Conservation (phyloP, 2,797 vertebrate species). For the Malurus splendens region DNA sequence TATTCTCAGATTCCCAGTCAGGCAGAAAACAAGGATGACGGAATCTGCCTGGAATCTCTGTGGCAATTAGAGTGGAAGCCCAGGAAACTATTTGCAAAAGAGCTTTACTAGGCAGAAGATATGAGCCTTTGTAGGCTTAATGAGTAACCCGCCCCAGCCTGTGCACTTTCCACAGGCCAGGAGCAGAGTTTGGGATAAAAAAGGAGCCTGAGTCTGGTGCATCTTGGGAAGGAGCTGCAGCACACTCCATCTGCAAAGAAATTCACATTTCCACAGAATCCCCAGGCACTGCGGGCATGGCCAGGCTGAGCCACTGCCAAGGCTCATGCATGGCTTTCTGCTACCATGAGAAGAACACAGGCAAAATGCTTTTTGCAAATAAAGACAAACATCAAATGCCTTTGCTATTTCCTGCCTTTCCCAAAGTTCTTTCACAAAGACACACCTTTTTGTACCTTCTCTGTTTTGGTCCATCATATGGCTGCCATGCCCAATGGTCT, state of each 20-base stretch:
- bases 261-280: not conserved
- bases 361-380: not conserved
- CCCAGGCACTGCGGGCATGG: not conserved
- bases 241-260: not conserved
- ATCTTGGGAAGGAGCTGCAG: not conserved
- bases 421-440: not conserved
- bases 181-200: not conserved
- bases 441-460: not conserved
- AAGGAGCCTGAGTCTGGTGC: not conserved
- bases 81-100: slow-evolving; percentile 19
- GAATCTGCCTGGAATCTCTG: slow-evolving; percentile 54
- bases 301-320: not conserved
- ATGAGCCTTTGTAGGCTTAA: slow-evolving; percentile 14
- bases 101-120: slow-evolving; percentile 33
- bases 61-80: slow-evolving; percentile 58
- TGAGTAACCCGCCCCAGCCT: slow-evolving; percentile 1
- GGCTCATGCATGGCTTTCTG: not conserved
- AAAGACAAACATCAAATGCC: not conserved
- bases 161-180: not conserved
- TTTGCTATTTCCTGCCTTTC: not conserved
- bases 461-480: not conserved
- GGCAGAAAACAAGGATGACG: slow-evolving; percentile 79
- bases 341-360: not conserved
- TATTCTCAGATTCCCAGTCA: slow-evolving; percentile 72
- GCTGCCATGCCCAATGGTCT: not conserved